A percentile compares a stretch with the other conserved stretches of the same genome.
phyloP scores from a whole-genome alignment of 2,888 invertebrate species.

The Nasonia oneida region DNA sequence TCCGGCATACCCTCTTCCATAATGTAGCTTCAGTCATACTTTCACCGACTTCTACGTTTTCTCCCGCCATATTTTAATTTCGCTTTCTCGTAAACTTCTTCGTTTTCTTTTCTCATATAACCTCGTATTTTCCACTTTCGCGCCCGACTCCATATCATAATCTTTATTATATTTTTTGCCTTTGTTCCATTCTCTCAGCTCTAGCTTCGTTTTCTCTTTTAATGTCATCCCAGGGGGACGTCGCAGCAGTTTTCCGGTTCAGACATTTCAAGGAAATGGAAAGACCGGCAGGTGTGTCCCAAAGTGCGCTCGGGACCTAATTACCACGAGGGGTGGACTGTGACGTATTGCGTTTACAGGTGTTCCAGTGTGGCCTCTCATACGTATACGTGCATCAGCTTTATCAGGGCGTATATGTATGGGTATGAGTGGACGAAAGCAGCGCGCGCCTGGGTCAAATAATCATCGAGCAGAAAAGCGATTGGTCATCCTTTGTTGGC shows the following conservation, averaged over 20 bases:
- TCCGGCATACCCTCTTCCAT: slow-evolving; percentile 17
- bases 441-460: slow-evolving; percentile 28
- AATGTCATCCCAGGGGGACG: slow-evolving; percentile 39
- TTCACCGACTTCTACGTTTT: slow-evolving; percentile 32
- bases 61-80: slow-evolving; percentile 58
- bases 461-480: slow-evolving; percentile 57
- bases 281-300: slow-evolving; percentile 60
- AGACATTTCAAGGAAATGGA: slow-evolving; percentile 61
- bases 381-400: background rate
- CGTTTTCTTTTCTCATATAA: slow-evolving; percentile 60
- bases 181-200: slow-evolving; percentile 38
- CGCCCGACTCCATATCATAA: slow-evolving; percentile 56
- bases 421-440: background rate
- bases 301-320: slow-evolving; percentile 54
- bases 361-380: background rate
- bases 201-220: slow-evolving; percentile 38
- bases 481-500: slow-evolving; percentile 57
- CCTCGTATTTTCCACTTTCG: slow-evolving; percentile 33
- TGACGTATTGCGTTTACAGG: slow-evolving; percentile 53
- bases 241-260: slow-evolving; percentile 47
- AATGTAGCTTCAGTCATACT: slow-evolving; percentile 14
- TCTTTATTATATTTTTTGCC: slow-evolving; percentile 62
- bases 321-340: slow-evolving; percentile 30
- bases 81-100: slow-evolving; percentile 61
- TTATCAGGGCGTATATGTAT: background rate